These are phyloP conservation scores for Eunapius fragilis DNA, from an alignment of 37 sponge, comb jelly and placozoan genomes.

Conservation along the genomic window DNA sequence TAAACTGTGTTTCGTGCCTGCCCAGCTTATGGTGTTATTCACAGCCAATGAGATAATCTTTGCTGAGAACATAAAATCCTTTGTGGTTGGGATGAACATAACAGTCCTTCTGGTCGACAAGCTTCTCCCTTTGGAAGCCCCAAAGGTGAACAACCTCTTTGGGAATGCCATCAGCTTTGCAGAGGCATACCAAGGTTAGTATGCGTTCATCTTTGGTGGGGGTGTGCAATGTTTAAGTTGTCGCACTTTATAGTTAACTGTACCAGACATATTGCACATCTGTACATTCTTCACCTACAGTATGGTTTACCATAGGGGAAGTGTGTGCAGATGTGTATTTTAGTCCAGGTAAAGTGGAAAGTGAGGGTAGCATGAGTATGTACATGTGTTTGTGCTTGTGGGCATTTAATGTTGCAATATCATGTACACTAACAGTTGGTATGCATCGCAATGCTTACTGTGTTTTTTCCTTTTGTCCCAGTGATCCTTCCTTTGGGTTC, in stretches of 20 bases:
- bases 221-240: too few relatives aligned
- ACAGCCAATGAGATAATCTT: slow-evolving; percentile 6
- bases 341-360: too few relatives aligned
- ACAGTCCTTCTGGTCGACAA: slow-evolving; percentile 30
- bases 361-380: too few relatives aligned
- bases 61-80: slow-evolving; percentile 2
- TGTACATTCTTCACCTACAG: too few relatives aligned
- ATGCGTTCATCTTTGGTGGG: background rate
- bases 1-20: background rate
- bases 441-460: too few relatives aligned
- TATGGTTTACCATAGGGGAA: too few relatives aligned
- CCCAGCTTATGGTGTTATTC: slow-evolving; percentile 10
- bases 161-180: slow-evolving; percentile 27
- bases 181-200: slow-evolving; percentile 21
- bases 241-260: too few relatives aligned
- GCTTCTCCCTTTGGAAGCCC: slow-evolving; percentile 3
- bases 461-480: background rate
- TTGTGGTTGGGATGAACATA: slow-evolving; percentile 32
- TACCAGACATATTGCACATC: too few relatives aligned
- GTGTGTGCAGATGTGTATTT: too few relatives aligned
- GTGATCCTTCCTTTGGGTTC: slow-evolving; percentile 25
- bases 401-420: too few relatives aligned
- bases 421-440: too few relatives aligned
- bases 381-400: background rate
- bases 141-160: slow-evolving; percentile 19